These are phyloP conservation scores for Brachionus rotundiformis DNA, from an alignment of 1,140 invertebrate species.

Conservation along the genomic window DNA sequence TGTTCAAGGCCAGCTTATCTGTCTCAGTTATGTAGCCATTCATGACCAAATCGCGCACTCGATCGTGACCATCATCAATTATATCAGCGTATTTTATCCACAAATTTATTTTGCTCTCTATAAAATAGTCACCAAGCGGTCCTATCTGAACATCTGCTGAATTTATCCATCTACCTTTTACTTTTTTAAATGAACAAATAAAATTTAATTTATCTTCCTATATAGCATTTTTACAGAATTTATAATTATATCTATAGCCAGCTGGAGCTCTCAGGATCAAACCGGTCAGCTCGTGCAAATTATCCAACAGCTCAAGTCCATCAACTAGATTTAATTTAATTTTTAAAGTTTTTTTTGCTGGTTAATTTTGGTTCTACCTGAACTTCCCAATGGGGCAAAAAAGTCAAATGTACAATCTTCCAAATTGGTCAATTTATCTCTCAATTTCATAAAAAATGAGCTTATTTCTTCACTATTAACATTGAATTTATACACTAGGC, in stretches of 20 bases:
- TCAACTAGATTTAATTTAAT: too few species aligned
- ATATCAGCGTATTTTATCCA: conserved; percentile 37
- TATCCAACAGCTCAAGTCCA: conserved; percentile 31
- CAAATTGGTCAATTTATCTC: background rate
- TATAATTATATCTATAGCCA: conserved; percentile 28
- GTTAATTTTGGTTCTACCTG: conserved; percentile 4
- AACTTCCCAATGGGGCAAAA: conserved; percentile 23
- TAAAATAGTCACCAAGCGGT: conserved; percentile 8
- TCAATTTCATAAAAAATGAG: conserved; percentile 10
- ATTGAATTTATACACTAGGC: conserved; percentile 37
- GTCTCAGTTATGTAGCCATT: conserved; percentile 2
- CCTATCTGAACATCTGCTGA: background rate
- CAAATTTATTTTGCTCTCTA: background rate
- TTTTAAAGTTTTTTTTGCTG: background rate
- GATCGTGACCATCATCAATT: conserved; percentile 6
- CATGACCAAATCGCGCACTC: conserved; percentile 17
- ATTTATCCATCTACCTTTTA: conserved; percentile 37
- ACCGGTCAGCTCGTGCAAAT: background rate
- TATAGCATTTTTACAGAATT: conserved; percentile 29
- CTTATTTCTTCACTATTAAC: conserved; percentile 18
- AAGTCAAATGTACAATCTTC: conserved; percentile 23
- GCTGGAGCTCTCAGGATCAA: background rate
- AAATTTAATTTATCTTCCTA: background rate
- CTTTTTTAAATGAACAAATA: conserved; percentile 25
- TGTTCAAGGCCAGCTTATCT: background rate